Conservation (phyloP, 2,113 vertebrate genomes). For the Typhlomys cinereus region DNA sequence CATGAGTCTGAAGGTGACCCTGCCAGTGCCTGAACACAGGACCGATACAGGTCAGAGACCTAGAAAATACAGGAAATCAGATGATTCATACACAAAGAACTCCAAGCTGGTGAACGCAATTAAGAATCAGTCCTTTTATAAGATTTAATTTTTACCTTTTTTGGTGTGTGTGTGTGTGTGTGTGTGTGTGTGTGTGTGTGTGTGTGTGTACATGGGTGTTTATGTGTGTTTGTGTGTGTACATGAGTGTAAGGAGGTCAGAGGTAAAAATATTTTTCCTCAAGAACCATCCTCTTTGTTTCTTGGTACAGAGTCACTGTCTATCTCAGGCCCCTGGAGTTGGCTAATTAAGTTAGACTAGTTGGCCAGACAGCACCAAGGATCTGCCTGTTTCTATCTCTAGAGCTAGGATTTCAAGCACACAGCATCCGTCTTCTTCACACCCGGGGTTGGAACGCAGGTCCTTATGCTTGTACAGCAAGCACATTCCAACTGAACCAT, state of each 20-base stretch:
- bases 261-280: background rate
- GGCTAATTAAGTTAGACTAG: background rate
- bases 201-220: background rate
- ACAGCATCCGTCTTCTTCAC: background rate
- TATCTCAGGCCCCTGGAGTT: background rate
- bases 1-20: background rate
- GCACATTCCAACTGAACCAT: background rate
- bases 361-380: background rate
- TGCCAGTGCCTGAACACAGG: background rate
- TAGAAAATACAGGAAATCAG: background rate
- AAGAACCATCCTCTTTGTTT: background rate
- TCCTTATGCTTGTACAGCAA: background rate
- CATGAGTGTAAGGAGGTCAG: background rate
- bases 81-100: background rate
- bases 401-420: background rate
- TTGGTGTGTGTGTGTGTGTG: background rate
- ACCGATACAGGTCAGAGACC: background rate
- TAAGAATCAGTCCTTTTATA: background rate
- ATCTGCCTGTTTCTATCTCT: background rate
- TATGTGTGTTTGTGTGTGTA: background rate
- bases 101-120: background rate
- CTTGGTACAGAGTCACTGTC: background rate
- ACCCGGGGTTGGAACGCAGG: background rate
- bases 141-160: background rate
- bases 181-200: background rate